Conservation (phyloP, 2,888 invertebrate genomes). For the Ypsolopha sequella region DNA sequence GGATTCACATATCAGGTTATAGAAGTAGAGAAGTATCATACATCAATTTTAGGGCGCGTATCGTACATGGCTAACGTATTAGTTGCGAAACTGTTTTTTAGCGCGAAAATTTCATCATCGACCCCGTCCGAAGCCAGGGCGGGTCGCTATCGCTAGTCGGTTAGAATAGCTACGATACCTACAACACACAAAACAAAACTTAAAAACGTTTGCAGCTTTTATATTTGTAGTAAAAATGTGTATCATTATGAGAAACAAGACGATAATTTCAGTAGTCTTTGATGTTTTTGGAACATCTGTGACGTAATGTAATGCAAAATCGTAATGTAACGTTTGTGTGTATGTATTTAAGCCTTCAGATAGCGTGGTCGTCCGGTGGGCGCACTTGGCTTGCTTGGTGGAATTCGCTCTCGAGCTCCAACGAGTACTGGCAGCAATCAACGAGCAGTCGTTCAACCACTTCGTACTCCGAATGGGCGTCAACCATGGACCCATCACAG, state of each 20-base stretch:
- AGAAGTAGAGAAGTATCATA: too few species aligned
- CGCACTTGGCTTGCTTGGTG: conserved; percentile 85
- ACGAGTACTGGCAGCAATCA: conserved; percentile 90
- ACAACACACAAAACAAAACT: too few species aligned
- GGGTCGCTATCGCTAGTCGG: too few species aligned
- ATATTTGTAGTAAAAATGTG: not conserved
- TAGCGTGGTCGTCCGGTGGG: conserved; percentile 82
- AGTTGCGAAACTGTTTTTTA: too few species aligned
- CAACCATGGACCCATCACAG: conserved; percentile 95
- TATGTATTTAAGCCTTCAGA: conserved; percentile 72
- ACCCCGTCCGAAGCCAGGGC: too few species aligned
- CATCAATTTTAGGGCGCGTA: too few species aligned
- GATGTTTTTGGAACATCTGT: not conserved
- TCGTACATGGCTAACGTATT: too few species aligned
- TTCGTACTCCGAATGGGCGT: conserved; percentile 95
- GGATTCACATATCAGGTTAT: too few species aligned
- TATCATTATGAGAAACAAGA: not conserved
- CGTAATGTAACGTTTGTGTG: not conserved
- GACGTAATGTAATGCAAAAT: not conserved
- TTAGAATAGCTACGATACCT: too few species aligned
- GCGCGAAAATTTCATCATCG: too few species aligned
- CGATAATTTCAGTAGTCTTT: too few species aligned
- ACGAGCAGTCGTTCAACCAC: conserved; percentile 96
- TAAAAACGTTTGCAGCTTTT: too few species aligned
- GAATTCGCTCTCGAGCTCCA: conserved; percentile 93